These are phyloP conservation scores for Hirtodrosophila cameraria DNA, from an alignment of 2,888 invertebrate genomes.

Conservation along the genomic window DNA sequence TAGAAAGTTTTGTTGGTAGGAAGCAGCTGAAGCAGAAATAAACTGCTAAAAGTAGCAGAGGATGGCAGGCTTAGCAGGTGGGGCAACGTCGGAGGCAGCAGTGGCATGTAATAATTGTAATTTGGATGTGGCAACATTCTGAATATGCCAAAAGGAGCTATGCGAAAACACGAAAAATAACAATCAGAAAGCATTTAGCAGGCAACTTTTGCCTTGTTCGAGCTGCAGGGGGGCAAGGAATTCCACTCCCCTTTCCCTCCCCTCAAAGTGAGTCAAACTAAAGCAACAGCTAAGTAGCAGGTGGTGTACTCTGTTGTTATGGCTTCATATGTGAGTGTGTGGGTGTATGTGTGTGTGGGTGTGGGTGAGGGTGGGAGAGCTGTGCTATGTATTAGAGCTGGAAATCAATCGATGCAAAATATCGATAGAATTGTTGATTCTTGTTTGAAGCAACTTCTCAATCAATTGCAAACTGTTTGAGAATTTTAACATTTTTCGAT, in stretches of 20 bases:
- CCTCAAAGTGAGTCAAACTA: neutral
- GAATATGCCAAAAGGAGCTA: constrained; percentile 38
- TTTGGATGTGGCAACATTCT: constrained; percentile 52
- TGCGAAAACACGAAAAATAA: constrained; percentile 78
- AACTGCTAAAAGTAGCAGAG: constrained; percentile 42
- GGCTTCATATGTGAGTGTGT: constrained; percentile 27
- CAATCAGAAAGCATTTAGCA: constrained; percentile 82
- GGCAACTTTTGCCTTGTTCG: constrained; percentile 60
- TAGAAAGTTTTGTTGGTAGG: constrained; percentile 40
- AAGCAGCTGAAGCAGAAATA: constrained; percentile 38
- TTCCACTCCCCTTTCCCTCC: too few relatives aligned
- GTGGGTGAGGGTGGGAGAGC: neutral
- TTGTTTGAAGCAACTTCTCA: too few relatives aligned
- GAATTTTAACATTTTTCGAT: too few relatives aligned
- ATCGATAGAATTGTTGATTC: too few relatives aligned
- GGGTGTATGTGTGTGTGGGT: constrained; percentile 14
- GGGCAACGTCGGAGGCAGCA: constrained; percentile 20
- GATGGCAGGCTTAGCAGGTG: neutral
- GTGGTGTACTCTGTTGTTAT: constrained; percentile 62
- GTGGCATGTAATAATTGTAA: constrained; percentile 67
- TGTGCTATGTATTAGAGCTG: neutral
- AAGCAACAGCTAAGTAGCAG: constrained; percentile 50
- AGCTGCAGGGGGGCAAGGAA: constrained; percentile 26
- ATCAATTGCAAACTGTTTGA: too few relatives aligned
- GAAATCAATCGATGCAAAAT: too few relatives aligned